Conservation (phyloP, 2,888 invertebrate species). For the Lobophora halterata region DNA sequence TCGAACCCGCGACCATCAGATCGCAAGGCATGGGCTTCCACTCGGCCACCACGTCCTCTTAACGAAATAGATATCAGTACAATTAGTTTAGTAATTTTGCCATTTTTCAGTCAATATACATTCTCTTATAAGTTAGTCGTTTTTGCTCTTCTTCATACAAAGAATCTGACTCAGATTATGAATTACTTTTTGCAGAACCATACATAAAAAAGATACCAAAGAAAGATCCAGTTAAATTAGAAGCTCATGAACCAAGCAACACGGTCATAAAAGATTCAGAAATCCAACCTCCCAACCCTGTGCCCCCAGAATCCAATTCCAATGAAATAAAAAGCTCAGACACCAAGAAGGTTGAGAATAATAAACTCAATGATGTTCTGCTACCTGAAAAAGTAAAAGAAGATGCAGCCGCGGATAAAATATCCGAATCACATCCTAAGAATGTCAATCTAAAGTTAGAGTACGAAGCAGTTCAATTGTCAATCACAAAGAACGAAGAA, state of each 20-base stretch:
- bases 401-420: conserved; percentile 41
- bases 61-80: too few relatives aligned
- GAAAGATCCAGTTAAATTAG: conserved; percentile 33
- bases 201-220: conserved; percentile 40
- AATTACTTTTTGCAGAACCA: conserved; percentile 39
- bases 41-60: too few relatives aligned
- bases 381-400: conserved; percentile 35
- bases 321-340: conserved; percentile 56
- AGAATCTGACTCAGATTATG: too few relatives aligned
- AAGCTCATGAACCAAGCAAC: conserved; percentile 31
- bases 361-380: conserved; percentile 22
- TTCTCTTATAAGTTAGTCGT: too few relatives aligned
- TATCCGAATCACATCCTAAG: conserved; percentile 59
- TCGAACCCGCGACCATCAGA: too few relatives aligned
- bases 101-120: too few relatives aligned
- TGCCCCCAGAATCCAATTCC: conserved; percentile 65
- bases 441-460: conserved; percentile 53
- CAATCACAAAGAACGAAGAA: too few relatives aligned
- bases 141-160: too few relatives aligned
- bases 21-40: too few relatives aligned
- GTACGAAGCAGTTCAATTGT: too few relatives aligned
- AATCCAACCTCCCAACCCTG: conserved; percentile 70
- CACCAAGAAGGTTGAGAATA: conserved; percentile 39
- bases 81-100: too few relatives aligned
- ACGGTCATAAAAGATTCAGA: conserved; percentile 60